Percentiles rank a stretch among this genome's conserved stretches.
Evolutionary conservation across 2,797 vertebrate species (phyloP).

Genomic region (Tragopan temminckii): DNA sequence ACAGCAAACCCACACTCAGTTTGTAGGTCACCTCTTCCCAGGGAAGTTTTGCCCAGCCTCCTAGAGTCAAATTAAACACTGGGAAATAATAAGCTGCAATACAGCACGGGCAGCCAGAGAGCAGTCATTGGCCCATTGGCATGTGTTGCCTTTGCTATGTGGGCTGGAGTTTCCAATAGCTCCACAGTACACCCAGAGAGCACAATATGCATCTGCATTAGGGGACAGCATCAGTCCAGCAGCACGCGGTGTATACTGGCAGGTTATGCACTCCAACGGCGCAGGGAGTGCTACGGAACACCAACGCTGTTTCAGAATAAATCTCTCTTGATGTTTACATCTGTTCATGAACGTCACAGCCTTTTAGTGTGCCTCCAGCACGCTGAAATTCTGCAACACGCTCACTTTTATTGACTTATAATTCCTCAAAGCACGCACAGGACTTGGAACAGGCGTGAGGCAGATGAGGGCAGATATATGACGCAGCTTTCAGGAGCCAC

Average conservation of each 20-base stretch:
- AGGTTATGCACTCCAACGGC: background rate
- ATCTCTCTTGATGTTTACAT: background rate
- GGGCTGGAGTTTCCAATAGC: background rate
- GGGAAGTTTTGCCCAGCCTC: background rate
- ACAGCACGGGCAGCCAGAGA: accelerated
- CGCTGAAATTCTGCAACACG: background rate
- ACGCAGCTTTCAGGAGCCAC: background rate
- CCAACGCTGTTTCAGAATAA: background rate
- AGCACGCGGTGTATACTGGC: background rate
- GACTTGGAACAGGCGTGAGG: background rate
- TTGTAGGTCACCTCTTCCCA: background rate
- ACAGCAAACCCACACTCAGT: background rate
- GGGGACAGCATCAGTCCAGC: background rate
- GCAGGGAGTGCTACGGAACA: background rate
- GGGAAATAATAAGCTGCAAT: background rate
- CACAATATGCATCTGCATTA: background rate
- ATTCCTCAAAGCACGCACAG: background rate
- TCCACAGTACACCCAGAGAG: background rate
- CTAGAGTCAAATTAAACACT: background rate
- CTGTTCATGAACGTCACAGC: background rate
- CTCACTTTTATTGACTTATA: background rate
- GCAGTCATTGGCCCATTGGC: accelerated
- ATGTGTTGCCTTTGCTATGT: background rate
- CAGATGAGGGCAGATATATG: background rate
- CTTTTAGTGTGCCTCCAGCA: background rate